A percentile compares a stretch with the other conserved stretches of the same genome.
Evolutionary conservation across 2,888 invertebrate genomes (phyloP).

Genomic region (Pammene aurita): DNA sequence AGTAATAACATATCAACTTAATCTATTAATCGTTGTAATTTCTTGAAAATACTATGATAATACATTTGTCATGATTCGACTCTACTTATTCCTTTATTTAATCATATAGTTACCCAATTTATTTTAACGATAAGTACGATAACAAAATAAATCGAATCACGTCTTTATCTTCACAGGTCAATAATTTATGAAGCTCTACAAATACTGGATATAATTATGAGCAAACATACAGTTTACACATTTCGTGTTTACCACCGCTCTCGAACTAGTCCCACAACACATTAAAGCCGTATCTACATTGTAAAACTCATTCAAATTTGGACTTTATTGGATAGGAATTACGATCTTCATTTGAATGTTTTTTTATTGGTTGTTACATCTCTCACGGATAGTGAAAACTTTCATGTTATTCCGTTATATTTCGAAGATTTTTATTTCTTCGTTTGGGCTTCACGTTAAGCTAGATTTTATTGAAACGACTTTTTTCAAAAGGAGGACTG

Average conservation of each 20-base stretch:
- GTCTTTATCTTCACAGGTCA: background rate
- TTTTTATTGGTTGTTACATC: no score
- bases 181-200: conserved; percentile 17
- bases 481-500: no score
- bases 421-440: conserved; percentile 27
- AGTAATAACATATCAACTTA: no score
- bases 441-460: conserved; percentile 10
- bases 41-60: no score
- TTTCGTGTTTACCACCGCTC: conserved; percentile 32
- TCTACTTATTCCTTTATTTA: no score
- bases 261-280: background rate
- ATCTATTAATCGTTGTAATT: no score
- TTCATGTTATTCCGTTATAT: conserved; percentile 27
- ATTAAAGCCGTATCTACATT: no score
- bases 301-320: no score
- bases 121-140: background rate
- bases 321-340: no score
- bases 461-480: conserved; percentile 21
- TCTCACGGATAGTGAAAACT: conserved; percentile 4
- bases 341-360: no score
- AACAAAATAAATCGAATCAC: background rate
- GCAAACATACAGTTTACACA: conserved; percentile 32
- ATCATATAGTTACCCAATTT: background rate
- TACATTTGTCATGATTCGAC: no score
- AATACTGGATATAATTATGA: conserved; percentile 38